These are phyloP conservation scores for Belgica antarctica DNA, from an alignment of 2,888 invertebrate species.

Conservation along the genomic window DNA sequence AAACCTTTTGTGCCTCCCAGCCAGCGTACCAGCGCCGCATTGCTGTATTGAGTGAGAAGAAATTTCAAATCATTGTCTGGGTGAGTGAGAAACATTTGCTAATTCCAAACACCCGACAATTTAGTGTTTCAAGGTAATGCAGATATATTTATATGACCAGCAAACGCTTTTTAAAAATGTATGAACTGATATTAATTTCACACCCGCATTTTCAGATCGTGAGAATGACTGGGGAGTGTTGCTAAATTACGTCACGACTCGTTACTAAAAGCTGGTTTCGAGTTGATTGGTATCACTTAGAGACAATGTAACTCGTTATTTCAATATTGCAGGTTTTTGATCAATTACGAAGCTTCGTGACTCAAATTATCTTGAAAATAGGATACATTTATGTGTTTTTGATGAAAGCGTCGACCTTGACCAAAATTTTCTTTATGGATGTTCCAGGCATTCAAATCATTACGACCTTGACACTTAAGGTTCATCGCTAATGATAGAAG, in stretches of 20 bases:
- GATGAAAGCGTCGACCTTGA: no score
- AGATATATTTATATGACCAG: background rate
- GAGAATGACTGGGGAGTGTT: background rate
- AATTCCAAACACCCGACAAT: constrained; percentile 7
- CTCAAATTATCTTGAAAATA: background rate
- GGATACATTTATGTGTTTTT: background rate
- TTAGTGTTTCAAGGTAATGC: constrained; percentile 1
- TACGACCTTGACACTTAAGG: no score
- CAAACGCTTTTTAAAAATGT: background rate
- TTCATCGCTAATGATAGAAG: no score
- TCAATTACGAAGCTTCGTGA: no score
- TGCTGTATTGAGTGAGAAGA: background rate
- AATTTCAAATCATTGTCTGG: constrained; percentile 3
- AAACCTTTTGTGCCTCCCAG: background rate
- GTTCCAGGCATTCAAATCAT: no score
- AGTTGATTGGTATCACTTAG: no score
- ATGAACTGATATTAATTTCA: background rate
- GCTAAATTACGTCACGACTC: no score
- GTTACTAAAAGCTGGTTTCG: no score
- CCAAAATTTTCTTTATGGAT: no score
- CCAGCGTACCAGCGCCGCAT: background rate
- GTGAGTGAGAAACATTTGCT: background rate
- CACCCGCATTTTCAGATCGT: background rate
- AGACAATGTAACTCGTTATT: no score
- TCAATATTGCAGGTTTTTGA: no score